A percentile compares a stretch with the other conserved stretches of the same genome.
Conservation (phyloP, 2,888 invertebrate genomes). For the Colletes collaris region DNA sequence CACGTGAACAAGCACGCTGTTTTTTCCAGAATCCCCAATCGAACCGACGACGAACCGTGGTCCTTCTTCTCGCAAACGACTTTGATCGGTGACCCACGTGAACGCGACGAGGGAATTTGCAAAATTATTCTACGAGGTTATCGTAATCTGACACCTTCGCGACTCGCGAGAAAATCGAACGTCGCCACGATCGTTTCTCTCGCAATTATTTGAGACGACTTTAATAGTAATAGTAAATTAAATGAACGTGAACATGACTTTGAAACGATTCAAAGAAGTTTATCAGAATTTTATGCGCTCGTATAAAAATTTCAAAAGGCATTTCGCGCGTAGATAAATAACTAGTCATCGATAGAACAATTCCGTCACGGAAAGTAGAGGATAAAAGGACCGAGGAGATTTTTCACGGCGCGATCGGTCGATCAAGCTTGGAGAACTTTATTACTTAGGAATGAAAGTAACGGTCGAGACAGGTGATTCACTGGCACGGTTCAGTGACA, state of each 20-base stretch:
- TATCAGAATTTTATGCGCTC: too few relatives aligned
- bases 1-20: constrained; percentile 3
- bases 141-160: too few relatives aligned
- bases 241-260: too few relatives aligned
- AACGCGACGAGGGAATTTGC: not conserved
- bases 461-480: not conserved
- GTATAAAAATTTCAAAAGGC: not conserved
- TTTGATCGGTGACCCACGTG: not conserved
- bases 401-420: constrained; percentile 2
- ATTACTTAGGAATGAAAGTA: constrained; percentile 24
- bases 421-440: constrained; percentile 22
- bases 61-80: too few relatives aligned
- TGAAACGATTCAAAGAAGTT: too few relatives aligned
- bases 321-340: not conserved
- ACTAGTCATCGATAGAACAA: constrained; percentile 20
- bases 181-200: too few relatives aligned
- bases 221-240: too few relatives aligned
- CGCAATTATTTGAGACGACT: too few relatives aligned
- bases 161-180: too few relatives aligned
- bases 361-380: not conserved
- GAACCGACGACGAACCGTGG: too few relatives aligned
- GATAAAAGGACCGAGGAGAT: constrained; percentile 3
- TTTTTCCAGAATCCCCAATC: constrained; percentile 4
- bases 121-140: too few relatives aligned
- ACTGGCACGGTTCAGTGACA: constrained; percentile 12